Percentiles rank a stretch among this genome's conserved stretches.
Conservation (phyloP, 2,113 vertebrate genomes). For the Rhipidura dahli region DNA sequence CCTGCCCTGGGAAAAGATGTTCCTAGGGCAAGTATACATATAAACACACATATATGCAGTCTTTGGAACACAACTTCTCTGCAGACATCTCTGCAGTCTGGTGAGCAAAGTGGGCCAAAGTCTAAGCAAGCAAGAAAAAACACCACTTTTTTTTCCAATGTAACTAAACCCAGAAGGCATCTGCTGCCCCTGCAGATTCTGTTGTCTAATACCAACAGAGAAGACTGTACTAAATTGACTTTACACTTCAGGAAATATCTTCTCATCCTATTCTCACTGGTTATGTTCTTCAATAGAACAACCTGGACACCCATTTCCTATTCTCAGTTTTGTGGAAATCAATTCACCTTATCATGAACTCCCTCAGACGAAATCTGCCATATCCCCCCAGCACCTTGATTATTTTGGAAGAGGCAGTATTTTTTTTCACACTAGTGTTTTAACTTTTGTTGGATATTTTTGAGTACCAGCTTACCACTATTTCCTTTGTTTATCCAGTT, state of each 20-base stretch:
- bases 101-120: background rate
- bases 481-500: background rate
- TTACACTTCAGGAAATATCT: background rate
- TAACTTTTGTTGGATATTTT: background rate
- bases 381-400: background rate
- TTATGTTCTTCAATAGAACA: background rate
- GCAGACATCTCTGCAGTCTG: background rate
- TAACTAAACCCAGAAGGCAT: background rate
- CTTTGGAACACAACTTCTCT: background rate
- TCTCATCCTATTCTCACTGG: background rate
- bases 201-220: background rate
- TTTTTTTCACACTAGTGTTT: background rate
- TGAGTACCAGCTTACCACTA: background rate
- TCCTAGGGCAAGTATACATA: background rate
- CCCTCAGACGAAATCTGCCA: background rate
- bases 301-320: background rate
- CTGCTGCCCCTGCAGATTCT: background rate
- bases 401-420: background rate
- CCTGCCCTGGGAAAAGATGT: background rate
- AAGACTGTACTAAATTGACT: background rate
- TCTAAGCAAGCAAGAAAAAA: background rate
- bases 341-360: background rate
- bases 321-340: background rate
- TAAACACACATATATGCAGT: background rate
- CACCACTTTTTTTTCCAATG: background rate